These are phyloP conservation scores for Cydia pomonella DNA, from an alignment of 1,140 invertebrate genomes.

Conservation along the genomic window DNA sequence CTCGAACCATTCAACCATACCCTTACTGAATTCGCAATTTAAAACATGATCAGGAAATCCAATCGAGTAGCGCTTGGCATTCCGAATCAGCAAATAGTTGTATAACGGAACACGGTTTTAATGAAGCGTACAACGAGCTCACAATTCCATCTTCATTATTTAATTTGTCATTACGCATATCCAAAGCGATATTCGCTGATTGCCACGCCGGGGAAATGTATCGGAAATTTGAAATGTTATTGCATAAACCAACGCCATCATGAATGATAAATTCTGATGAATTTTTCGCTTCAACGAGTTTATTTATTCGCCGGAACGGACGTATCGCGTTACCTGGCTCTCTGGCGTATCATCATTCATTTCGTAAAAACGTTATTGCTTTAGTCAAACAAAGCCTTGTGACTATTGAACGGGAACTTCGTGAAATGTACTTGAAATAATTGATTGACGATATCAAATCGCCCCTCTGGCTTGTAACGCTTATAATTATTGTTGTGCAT, in stretches of 20 bases:
- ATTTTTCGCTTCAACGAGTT: conserved; percentile 71
- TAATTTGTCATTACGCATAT: conserved; percentile 28
- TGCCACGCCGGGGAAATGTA: conserved; percentile 34
- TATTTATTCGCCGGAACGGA: conserved; percentile 68
- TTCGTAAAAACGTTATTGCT: conserved; percentile 65
- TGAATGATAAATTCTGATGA: conserved; percentile 68
- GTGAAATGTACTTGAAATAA: conserved; percentile 59
- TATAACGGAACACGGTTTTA: not conserved
- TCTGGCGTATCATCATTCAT: conserved; percentile 64
- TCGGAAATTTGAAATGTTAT: conserved; percentile 38
- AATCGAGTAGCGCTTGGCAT: conserved; percentile 2
- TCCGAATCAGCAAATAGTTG: conserved; percentile 25
- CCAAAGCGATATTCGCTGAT: conserved; percentile 26
- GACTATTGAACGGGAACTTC: conserved; percentile 45
- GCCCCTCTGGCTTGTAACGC: conserved; percentile 41
- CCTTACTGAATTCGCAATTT: conserved; percentile 16
- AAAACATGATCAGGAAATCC: conserved; percentile 21
- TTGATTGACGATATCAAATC: conserved; percentile 72
- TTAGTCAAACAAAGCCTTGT: conserved; percentile 51
- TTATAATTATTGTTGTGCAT: conserved; percentile 52
- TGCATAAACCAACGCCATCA: conserved; percentile 50
- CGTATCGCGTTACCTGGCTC: conserved; percentile 65
- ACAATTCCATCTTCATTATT: conserved; percentile 24
- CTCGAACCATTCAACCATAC: conserved; percentile 18
- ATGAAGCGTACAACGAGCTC: conserved; percentile 21